Evolutionary conservation across 37 sponge, comb jelly and placozoan species (phyloP), one percentile per base, ranked within the genome.

Genomic region (Tethya wilhelma): DNA sequence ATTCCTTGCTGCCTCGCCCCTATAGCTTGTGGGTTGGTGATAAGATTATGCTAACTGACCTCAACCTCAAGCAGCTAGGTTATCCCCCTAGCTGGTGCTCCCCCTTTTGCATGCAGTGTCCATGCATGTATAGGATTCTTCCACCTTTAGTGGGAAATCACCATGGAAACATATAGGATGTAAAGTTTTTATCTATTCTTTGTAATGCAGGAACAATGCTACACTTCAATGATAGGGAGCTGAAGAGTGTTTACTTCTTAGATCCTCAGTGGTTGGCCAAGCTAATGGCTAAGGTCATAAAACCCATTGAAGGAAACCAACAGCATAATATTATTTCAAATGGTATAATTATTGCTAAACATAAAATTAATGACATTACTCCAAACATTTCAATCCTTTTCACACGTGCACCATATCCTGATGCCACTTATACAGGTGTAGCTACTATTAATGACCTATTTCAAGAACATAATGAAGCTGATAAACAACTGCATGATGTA

Each of bases 201-300:
- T 37, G n/a, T n/a, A n/a, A 8, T 63, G 39, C n/a, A n/a, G n/a
- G n/a, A n/a, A n/a, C n/a, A n/a, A n/a, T n/a, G n/a, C n/a, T n/a
- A n/a, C n/a, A n/a, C n/a, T n/a, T n/a, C n/a, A n/a, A n/a, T n/a
- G n/a, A n/a, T n/a, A n/a, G n/a, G n/a, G n/a, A n/a, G n/a, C n/a
- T n/a, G n/a, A n/a, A n/a, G 59, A 49, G 85, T 22, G 59, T 77
- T 11, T 91, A 91, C 83, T 91, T 91, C 53, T 76, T 91, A 38
- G 88, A 91, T 40, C 93, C 93, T 2, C 89, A 91, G 44, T 91
- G 93, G 93, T 56, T 91, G 31, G 60, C 81, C 59, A 79, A 87
- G 33, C 64, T 83, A 53, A 82, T 91, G 84, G 84, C 93, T 20
- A 44, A 41, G 19, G 74, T 91, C 36, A 88, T 91, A 30, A 81